Evolutionary conservation across 2,113 vertebrate species (phyloP).

Genomic region (Nipponia nippon): DNA sequence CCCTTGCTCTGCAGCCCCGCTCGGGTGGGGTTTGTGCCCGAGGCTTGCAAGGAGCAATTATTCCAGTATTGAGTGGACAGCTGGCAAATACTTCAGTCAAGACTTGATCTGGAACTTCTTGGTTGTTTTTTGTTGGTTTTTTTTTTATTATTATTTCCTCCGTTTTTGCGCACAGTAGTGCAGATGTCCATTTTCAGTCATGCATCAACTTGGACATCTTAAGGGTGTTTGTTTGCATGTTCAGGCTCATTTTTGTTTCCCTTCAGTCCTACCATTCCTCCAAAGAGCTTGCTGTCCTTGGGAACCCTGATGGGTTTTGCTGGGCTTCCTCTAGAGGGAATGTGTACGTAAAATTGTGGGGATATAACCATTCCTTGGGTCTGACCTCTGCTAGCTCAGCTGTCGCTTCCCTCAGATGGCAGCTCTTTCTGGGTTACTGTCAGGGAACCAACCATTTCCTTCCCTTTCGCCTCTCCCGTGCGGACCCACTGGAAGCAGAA

Average conservation of each 20-base stretch:
- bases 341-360: accelerated
- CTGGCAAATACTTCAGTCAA: not conserved
- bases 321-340: not conserved
- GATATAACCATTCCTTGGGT: not conserved
- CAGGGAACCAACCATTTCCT: not conserved
- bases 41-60: not conserved
- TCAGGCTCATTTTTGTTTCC: not conserved
- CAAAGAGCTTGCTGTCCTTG: not conserved
- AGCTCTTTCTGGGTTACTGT: not conserved
- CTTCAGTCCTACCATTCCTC: not conserved
- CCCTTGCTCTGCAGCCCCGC: not conserved
- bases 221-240: not conserved
- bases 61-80: not conserved
- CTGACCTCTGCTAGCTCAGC: not conserved
- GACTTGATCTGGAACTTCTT: not conserved
- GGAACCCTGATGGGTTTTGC: not conserved
- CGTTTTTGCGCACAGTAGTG: not conserved
- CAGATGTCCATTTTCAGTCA: not conserved
- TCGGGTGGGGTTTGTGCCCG: accelerated
- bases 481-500: not conserved
- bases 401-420: not conserved
- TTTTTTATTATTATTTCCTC: not conserved
- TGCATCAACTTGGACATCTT: not conserved
- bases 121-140: not conserved
- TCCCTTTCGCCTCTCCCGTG: not conserved